Percentiles rank a stretch among this genome's conserved stretches.
phyloP scores from a whole-genome alignment of 2,113 vertebrate genomes.

The Macroglossus sobrinus region DNA sequence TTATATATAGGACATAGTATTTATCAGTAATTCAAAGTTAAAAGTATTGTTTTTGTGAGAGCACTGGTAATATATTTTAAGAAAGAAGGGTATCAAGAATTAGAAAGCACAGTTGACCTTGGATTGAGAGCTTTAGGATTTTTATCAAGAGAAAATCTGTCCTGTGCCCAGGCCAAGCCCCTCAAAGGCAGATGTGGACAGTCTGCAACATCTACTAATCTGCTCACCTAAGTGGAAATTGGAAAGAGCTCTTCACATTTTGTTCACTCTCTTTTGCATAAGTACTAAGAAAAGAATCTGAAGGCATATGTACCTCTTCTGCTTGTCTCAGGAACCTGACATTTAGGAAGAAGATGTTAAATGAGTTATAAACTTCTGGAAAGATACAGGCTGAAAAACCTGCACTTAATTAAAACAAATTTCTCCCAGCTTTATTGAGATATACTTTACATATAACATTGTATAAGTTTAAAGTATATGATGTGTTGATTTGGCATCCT shows the following conservation, averaged over 20 bases:
- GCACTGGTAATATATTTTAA: background rate
- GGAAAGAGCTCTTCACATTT: background rate
- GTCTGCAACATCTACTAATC: background rate
- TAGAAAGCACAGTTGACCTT: background rate
- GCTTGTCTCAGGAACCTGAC: background rate
- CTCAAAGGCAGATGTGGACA: background rate
- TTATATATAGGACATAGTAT: background rate
- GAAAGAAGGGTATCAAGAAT: background rate
- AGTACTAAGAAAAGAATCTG: background rate
- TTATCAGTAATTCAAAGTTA: background rate
- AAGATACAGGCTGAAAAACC: background rate
- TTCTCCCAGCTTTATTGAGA: background rate
- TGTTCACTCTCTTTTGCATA: background rate
- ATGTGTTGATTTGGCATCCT: background rate
- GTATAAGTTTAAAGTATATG: background rate
- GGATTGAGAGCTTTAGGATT: background rate
- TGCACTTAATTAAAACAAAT: background rate
- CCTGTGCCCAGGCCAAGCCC: background rate
- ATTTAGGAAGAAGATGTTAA: constrained; percentile 42
- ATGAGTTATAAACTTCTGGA: background rate
- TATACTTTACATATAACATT: background rate
- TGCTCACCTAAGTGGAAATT: background rate
- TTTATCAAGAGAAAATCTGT: constrained; percentile 6
- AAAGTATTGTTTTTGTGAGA: background rate
- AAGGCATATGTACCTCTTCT: background rate